A percentile compares a stretch with the other conserved stretches of the same genome.
Evolutionary conservation across 1,140 invertebrate genomes (phyloP).

Genomic region (Drosophila azteca): DNA sequence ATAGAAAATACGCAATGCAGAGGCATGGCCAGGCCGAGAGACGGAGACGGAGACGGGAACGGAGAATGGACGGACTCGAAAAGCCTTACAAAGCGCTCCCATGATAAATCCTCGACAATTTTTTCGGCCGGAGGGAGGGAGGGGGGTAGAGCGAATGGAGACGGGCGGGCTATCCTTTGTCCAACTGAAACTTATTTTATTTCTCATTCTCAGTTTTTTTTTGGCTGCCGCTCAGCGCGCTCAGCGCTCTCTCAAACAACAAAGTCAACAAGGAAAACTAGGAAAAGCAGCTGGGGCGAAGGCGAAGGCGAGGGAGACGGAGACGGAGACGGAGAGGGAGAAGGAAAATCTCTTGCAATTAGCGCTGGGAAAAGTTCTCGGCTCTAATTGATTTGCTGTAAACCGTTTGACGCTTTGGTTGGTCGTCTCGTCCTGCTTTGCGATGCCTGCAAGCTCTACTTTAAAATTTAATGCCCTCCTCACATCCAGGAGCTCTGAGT

Average conservation of each 20-base stretch:
- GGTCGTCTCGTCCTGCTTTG: conserved; percentile 10
- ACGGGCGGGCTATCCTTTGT: conserved; percentile 44
- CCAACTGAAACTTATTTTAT: conserved; percentile 74
- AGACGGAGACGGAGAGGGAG: conserved; percentile 10
- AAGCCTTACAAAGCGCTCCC: conserved; percentile 71
- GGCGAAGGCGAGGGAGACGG: no score
- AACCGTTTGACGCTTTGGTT: conserved; percentile 70
- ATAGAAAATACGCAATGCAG: conserved; percentile 73
- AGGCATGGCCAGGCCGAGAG: conserved; percentile 39
- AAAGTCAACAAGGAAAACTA: conserved; percentile 70
- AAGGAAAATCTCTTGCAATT: conserved; percentile 67
- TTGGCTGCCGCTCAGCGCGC: conserved; percentile 56
- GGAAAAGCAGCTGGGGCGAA: conserved; percentile 12
- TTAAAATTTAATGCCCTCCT: conserved; percentile 68
- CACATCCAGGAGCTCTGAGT: not conserved
- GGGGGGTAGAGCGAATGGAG: not conserved
- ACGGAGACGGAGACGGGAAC: conserved; percentile 3
- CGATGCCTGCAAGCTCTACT: conserved; percentile 44
- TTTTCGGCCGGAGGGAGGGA: conserved; percentile 29
- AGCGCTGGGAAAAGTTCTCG: conserved; percentile 75
- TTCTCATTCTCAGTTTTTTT: conserved; percentile 62
- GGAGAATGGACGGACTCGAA: conserved; percentile 1
- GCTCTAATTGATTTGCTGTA: conserved; percentile 79
- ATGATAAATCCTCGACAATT: conserved; percentile 70
- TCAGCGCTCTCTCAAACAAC: conserved; percentile 26